A percentile compares a stretch with the other conserved stretches of the same genome.
Conservation (phyloP, 2,888 invertebrate genomes). For the Tupiocoris notatus region DNA sequence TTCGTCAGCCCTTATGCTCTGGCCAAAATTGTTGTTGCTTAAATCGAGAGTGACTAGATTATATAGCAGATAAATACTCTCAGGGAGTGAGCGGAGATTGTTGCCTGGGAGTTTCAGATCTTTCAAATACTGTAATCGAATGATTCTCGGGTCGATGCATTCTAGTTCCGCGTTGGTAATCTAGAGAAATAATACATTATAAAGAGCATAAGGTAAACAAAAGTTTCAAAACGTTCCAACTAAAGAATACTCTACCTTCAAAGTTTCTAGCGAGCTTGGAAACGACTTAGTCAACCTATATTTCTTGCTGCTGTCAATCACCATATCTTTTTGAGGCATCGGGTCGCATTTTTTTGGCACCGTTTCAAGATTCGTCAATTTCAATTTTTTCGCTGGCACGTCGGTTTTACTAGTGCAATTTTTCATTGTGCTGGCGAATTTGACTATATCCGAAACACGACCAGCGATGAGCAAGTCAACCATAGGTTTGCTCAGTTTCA, state of each 20-base stretch:
- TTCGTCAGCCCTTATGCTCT: slow-evolving; percentile 52
- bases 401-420: not conserved
- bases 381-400: not conserved
- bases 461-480: not conserved
- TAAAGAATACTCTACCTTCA: not conserved
- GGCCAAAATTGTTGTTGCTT: not conserved
- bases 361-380: not conserved
- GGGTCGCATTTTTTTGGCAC: not conserved
- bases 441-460: not conserved
- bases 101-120: slow-evolving; percentile 70
- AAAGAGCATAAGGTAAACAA: too few species aligned
- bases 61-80: slow-evolving; percentile 46
- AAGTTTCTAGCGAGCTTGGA: not conserved
- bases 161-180: slow-evolving; percentile 64
- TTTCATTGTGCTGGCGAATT: not conserved
- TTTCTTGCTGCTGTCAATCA: not conserved
- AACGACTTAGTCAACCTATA: not conserved
- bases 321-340: not conserved
- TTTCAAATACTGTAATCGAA: slow-evolving; percentile 64
- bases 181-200: too few species aligned
- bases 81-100: slow-evolving; percentile 67
- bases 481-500: not conserved
- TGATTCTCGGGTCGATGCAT: slow-evolving; percentile 68
- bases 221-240: not conserved
- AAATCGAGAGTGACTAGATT: not conserved